Evolutionary conservation across 1,140 invertebrate genomes (phyloP).

Genomic region (Trichonephila inaurata): DNA sequence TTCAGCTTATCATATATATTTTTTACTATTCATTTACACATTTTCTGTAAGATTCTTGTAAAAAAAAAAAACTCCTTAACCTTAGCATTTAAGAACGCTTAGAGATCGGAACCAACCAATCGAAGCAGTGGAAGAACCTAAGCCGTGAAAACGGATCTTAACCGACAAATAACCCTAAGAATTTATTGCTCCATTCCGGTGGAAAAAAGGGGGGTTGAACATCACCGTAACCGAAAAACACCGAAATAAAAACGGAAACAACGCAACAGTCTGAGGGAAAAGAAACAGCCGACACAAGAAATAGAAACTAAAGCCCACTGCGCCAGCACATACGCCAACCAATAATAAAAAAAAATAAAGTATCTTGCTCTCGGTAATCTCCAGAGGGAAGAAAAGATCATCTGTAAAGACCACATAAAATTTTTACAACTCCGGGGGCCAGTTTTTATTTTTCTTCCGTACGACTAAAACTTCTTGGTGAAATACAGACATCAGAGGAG

Average conservation of each 20-base stretch:
- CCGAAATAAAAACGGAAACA: constrained; percentile 61
- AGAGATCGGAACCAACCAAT: neutral
- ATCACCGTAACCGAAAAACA: constrained; percentile 32
- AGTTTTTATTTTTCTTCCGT: constrained; percentile 54
- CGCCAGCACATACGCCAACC: neutral
- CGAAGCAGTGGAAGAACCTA: neutral
- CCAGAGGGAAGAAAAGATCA: constrained; percentile 66
- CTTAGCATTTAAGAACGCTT: neutral
- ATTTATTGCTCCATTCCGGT: constrained; percentile 33
- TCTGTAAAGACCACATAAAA: constrained; percentile 76
- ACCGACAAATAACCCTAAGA: constrained; percentile 45
- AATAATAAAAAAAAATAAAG: constrained; percentile 1
- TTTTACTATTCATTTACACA: too few relatives aligned
- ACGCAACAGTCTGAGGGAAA: constrained; percentile 43
- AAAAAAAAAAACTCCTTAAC: too few relatives aligned
- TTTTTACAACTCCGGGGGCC: constrained; percentile 67
- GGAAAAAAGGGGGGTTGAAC: neutral
- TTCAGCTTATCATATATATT: too few relatives aligned
- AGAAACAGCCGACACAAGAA: constrained; percentile 34
- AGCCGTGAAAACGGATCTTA: constrained; percentile 19
- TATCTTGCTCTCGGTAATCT: constrained; percentile 60
- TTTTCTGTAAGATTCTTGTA: too few relatives aligned
- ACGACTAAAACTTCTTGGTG: constrained; percentile 56
- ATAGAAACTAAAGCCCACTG: constrained; percentile 62
- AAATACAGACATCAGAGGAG: constrained; percentile 74